A percentile compares a stretch with the other conserved stretches of the same genome.
Evolutionary conservation across 2,888 invertebrate species (phyloP).

Genomic region (Julus scanicus): DNA sequence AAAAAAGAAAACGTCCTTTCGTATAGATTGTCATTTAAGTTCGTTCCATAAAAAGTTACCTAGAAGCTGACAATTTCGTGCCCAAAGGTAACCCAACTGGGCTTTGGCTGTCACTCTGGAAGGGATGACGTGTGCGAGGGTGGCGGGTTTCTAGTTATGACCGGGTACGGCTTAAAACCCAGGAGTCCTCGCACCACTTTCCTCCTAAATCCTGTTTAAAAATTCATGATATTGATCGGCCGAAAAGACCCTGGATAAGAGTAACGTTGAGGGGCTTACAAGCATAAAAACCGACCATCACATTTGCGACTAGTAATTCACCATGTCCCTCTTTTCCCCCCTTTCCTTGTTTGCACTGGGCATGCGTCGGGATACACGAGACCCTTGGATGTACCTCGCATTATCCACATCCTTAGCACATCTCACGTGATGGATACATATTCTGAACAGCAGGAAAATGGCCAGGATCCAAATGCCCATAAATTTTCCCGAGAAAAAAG

Average conservation of each 20-base stretch:
- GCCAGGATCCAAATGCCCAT: not conserved
- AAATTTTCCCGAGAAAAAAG: not conserved
- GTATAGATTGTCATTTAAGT: not conserved
- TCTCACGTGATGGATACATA: conserved; percentile 25
- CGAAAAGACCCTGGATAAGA: conserved; percentile 50
- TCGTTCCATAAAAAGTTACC: not conserved
- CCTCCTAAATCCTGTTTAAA: conserved; percentile 53
- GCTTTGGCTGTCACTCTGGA: conserved; percentile 28
- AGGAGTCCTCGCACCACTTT: conserved; percentile 44
- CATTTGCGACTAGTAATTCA: conserved; percentile 37
- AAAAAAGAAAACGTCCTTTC: not conserved
- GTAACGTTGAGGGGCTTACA: conserved; percentile 43
- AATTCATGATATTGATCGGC: conserved; percentile 56
- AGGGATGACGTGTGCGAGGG: not conserved
- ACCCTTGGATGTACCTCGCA: conserved; percentile 20
- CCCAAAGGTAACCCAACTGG: not conserved
- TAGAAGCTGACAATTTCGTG: not conserved
- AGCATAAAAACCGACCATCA: conserved; percentile 32
- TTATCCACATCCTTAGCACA: not conserved
- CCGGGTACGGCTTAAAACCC: conserved; percentile 23
- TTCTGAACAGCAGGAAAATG: not conserved
- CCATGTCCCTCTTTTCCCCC: conserved; percentile 30
- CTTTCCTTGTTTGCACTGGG: not conserved
- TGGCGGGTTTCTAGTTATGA: not conserved
- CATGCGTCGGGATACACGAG: not conserved